Percentiles rank a stretch among this genome's conserved stretches.
Conservation (phyloP, 2,888 invertebrate genomes). For the Drosophila differens region DNA sequence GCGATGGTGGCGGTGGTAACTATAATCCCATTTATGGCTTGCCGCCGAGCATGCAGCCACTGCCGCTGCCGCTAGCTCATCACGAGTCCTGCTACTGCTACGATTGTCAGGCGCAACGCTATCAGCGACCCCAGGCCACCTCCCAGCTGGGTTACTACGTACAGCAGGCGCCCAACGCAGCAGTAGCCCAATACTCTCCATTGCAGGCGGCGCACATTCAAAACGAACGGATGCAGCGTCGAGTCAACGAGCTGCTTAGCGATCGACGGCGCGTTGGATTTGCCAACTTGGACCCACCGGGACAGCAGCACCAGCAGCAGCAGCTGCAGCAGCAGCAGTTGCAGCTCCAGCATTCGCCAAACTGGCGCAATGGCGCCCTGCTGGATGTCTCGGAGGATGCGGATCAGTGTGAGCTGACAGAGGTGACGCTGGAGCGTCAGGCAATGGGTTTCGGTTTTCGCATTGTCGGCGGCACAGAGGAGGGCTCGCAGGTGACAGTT, state of each 20-base stretch:
- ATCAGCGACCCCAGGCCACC: conserved; percentile 59
- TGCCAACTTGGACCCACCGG: conserved; percentile 80
- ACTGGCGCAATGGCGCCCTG: conserved; percentile 64
- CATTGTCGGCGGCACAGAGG: conserved; percentile 98
- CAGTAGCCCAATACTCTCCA: conserved; percentile 72
- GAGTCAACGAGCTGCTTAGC: conserved; percentile 84
- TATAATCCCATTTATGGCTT: conserved; percentile 79
- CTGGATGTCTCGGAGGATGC: conserved; percentile 69
- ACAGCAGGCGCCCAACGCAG: conserved; percentile 42
- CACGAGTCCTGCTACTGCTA: conserved; percentile 85
- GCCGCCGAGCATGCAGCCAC: conserved; percentile 76
- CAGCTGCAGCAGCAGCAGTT: conserved; percentile 52
- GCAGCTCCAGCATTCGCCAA: conserved; percentile 76
- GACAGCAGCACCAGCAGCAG: conserved; percentile 65
- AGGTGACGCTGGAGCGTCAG: conserved; percentile 93
- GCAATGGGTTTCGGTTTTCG: conserved; percentile 98
- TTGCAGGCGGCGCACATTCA: conserved; percentile 81
- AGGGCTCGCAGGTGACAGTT: conserved; percentile 97
- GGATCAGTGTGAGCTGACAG: conserved; percentile 82
- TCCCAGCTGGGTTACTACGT: conserved; percentile 59
- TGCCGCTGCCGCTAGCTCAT: conserved; percentile 68
- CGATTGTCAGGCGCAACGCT: conserved; percentile 84
- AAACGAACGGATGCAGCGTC: conserved; percentile 83
- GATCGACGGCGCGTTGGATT: conserved; percentile 84
- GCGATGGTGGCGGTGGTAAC: conserved; percentile 59